A percentile compares a stretch with the other conserved stretches of the same genome.
phyloP scores from a whole-genome alignment of 2,113 vertebrate genomes.

The Gobio gobio region DNA sequence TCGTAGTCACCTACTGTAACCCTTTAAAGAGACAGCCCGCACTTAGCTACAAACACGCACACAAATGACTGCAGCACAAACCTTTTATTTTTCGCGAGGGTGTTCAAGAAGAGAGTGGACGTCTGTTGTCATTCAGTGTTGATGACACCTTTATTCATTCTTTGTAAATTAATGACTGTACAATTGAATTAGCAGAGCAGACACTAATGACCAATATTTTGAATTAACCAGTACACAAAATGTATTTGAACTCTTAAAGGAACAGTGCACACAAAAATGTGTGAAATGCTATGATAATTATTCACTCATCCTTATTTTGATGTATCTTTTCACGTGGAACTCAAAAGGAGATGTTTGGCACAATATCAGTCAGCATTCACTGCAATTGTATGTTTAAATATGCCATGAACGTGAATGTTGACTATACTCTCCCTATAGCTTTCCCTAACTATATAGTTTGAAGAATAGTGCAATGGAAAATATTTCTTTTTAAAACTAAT shows the following conservation, averaged over 20 bases:
- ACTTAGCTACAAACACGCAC: conserved; percentile 15
- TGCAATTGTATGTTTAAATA: neutral
- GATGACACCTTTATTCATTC: neutral
- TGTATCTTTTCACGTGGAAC: neutral
- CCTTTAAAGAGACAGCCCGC: conserved; percentile 72
- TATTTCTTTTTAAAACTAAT: neutral
- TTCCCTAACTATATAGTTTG: neutral
- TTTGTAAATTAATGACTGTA: neutral
- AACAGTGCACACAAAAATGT: neutral
- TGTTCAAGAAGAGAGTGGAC: conserved; percentile 15
- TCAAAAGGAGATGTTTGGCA: neutral
- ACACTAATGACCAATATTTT: neutral
- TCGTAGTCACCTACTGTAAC: conserved; percentile 75
- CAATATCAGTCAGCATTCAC: neutral
- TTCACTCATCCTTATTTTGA: neutral
- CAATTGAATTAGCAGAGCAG: neutral
- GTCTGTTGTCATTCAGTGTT: conserved; percentile 17
- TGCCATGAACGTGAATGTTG: neutral
- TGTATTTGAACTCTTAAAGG: neutral
- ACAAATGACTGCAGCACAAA: conserved; percentile 22
- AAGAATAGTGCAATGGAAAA: neutral
- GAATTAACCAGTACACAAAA: neutral
- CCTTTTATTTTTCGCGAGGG: conserved; percentile 10
- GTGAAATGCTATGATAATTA: neutral
- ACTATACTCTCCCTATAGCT: neutral